These are phyloP conservation scores for Carollia perspicillata DNA, from an alignment of 2,113 vertebrate genomes.

Conservation along the genomic window DNA sequence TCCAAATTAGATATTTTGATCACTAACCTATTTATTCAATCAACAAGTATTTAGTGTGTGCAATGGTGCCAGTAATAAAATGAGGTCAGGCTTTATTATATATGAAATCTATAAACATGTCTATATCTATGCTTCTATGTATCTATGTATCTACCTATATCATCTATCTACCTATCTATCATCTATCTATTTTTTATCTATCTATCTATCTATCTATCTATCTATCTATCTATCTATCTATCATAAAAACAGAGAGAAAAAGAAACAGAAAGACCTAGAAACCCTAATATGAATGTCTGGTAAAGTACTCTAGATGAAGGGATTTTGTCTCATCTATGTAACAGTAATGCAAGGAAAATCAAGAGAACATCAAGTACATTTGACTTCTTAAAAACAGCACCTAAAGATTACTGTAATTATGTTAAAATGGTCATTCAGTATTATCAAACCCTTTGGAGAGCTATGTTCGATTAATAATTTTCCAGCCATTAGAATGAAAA, in stretches of 20 bases:
- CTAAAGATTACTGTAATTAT: background rate
- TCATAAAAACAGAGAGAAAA: background rate
- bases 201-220: too few relatives aligned
- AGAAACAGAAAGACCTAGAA: background rate
- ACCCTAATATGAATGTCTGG: background rate
- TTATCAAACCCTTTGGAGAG: background rate
- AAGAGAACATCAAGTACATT: background rate
- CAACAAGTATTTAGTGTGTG: background rate
- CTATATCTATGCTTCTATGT: background rate
- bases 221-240: too few relatives aligned
- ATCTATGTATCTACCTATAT: background rate
- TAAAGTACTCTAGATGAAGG: background rate
- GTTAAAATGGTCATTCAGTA: background rate
- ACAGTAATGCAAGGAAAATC: background rate
- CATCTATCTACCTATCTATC: too few relatives aligned
- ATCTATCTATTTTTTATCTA: too few relatives aligned
- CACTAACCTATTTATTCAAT: background rate
- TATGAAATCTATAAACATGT: background rate
- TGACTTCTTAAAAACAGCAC: background rate
- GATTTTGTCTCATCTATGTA: background rate
- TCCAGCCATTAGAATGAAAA: background rate
- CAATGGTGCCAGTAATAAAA: background rate
- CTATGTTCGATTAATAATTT: too few relatives aligned
- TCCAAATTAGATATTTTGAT: background rate
- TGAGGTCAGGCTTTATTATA: background rate